These are phyloP conservation scores for Neolamprologus ventralis DNA, from an alignment of 2,113 vertebrate species.

Conservation along the genomic window DNA sequence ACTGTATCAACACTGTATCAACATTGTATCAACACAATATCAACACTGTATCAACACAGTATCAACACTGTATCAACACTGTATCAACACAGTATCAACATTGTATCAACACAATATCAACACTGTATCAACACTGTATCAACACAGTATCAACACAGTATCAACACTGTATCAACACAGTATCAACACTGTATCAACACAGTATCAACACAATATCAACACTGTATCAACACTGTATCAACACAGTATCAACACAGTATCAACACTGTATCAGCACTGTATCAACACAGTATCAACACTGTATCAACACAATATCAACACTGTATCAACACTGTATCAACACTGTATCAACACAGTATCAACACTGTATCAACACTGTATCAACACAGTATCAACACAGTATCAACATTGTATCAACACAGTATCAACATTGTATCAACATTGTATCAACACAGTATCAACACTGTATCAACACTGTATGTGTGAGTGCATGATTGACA, in stretches of 20 bases:
- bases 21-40: accelerated
- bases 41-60: background rate
- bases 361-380: accelerated
- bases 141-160: accelerated
- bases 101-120: accelerated
- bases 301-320: accelerated
- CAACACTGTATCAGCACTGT: accelerated
- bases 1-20: accelerated
- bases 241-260: accelerated
- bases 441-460: accelerated
- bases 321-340: accelerated
- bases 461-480: accelerated
- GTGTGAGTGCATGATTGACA: background rate
- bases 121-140: accelerated
- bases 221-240: accelerated
- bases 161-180: accelerated
- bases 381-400: accelerated
- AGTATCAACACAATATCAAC: accelerated
- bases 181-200: no score
- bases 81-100: no score
- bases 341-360: accelerated
- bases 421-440: accelerated
- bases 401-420: accelerated
- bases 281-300: accelerated
- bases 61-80: accelerated